Evolutionary conservation across 2,797 vertebrate species (phyloP).

Genomic region (Leptoclinus maculatus): DNA sequence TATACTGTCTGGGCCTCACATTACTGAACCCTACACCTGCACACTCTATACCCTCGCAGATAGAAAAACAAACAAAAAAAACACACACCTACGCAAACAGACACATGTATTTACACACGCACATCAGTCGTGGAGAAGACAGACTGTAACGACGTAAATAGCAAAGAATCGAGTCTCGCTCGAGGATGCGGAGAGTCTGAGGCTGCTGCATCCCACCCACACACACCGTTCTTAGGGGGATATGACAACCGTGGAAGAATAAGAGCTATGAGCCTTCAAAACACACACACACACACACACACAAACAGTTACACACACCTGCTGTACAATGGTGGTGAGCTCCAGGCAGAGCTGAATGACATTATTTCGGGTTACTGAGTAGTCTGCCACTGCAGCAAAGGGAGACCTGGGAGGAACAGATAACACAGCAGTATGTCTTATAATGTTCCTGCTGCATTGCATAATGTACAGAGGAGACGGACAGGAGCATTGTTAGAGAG

Average conservation of each 20-base stretch:
- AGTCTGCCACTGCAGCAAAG: conserved; percentile 96
- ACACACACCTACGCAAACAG: conserved; percentile 50
- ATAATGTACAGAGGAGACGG: conserved; percentile 48
- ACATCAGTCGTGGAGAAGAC: conserved; percentile 56
- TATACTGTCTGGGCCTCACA: conserved; percentile 45
- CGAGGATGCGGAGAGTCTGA: conserved; percentile 56
- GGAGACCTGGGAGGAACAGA: conserved; percentile 88
- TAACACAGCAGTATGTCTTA: conserved; percentile 58
- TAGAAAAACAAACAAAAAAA: conserved; percentile 24
- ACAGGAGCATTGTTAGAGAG: conserved; percentile 28
- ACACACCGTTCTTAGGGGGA: conserved; percentile 50
- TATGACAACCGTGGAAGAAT: conserved; percentile 59
- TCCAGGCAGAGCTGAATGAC: conserved; percentile 97
- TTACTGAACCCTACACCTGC: conserved; percentile 55
- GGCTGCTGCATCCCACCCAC: conserved; percentile 64
- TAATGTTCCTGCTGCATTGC: conserved; percentile 51
- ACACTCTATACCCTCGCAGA: conserved; percentile 35
- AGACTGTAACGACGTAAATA: conserved; percentile 61
- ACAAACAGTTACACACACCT: conserved; percentile 81
- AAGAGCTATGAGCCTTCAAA: conserved; percentile 58
- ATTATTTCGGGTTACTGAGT: conserved; percentile 95
- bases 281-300: conserved; percentile 35
- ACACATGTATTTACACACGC: conserved; percentile 64
- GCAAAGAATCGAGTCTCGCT: conserved; percentile 50
- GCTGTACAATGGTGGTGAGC: conserved; percentile 96